Base-by-base conservation (phyloP, 2,888 invertebrate species). In the Eupithecia tripunctaria region DNA sequence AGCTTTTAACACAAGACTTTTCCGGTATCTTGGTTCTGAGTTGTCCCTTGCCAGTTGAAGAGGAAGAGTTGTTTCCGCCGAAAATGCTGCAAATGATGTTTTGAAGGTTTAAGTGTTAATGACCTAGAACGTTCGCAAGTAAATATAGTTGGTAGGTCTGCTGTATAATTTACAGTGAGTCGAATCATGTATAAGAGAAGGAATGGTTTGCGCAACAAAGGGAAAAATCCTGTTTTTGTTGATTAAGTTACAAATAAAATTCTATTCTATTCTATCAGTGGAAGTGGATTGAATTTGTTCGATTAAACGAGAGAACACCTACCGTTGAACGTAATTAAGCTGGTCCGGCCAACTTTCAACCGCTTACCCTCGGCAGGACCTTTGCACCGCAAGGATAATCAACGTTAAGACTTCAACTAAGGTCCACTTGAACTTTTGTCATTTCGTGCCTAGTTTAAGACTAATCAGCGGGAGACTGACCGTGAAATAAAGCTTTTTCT, bases 341-440 rank as follows among this genome's bases (percentile, higher is more conserved):
- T 77, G 81, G 81, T 80, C 81, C 73, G 82, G 78, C 79, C 80
- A 81, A 85, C 82, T 82, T 82, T 77, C 78, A 82, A 84, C 85
- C 85, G 78, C 76, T 77, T 72, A 77, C 79, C 78, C 77, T 78
- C 71, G 81, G 80, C 70, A 82, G 80, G 79, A 85, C 86, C 83
- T 85, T 83, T 77, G 72, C 80, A 81, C 84, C 82, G 77, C 84
- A 81, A 79, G 80, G 83, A 85, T 87, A 88, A 88, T 88, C 88
- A 86, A 84, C 82, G 84, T 83, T 82, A 80, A 47, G 27, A 41
- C 29, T 68, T 8, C 1, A 73, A 72, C 68, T 65, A 59, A 43
- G 47, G 67, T 70, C 77, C 73, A 70, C 67, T 75, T 75, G 64
- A 80, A 80, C 78, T 83, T 75, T 75, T 77, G 68, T 79, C 80